Evolutionary conservation across 1,140 invertebrate species (phyloP), one percentile per base, ranked within the genome.

Genomic region (Drosophila jambulina): DNA sequence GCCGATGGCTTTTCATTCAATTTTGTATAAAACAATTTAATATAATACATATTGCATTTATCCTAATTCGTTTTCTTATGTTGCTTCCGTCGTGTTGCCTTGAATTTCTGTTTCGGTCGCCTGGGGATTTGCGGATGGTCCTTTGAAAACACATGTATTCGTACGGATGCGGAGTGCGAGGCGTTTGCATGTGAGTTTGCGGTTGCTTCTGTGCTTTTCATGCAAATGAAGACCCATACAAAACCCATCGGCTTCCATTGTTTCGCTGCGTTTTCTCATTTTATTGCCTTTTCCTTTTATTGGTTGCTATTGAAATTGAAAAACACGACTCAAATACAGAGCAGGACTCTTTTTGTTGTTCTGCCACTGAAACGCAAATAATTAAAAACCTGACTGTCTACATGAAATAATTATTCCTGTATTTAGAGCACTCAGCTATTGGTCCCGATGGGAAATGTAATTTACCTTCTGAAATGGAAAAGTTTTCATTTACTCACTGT

Each of bases 181-280:
- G 23, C 48, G 53, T 45, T 53, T 23, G 40, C 42, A 34, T 25
- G 17, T 53, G 38, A 46, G 32, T 53, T 29, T 54, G 46, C 43
- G 54, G 42, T 9, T 32, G 38, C 34, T 42, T 21, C n/a, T 70
- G 59, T 59, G 34, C 29, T 25, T 46, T 46, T 53, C 58, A 70
- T 82, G 75, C 61, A 82, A 82, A 82, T 82, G 60, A 78, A 74
- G 51, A 76, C 19, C 48, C 45, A 78, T 56, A 67, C 49, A 58
- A 62, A 62, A 58, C 48, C 49, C 74, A 82, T 62, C 64, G 48
- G 32, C 36, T 78, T 62, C 54, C 64, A 82, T 82, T 75, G 75
- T 68, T 81, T 68, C 40, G 43, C 32, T 79, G 56, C 27, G 60
- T 43, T 57, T 40, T 65, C 17, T 40, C 54, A 48, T 78, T 78